A percentile compares a stretch with the other conserved stretches of the same genome.
These are phyloP conservation scores for Acanthurus tractus DNA, from an alignment of 2,797 vertebrate species.

Conservation along the genomic window DNA sequence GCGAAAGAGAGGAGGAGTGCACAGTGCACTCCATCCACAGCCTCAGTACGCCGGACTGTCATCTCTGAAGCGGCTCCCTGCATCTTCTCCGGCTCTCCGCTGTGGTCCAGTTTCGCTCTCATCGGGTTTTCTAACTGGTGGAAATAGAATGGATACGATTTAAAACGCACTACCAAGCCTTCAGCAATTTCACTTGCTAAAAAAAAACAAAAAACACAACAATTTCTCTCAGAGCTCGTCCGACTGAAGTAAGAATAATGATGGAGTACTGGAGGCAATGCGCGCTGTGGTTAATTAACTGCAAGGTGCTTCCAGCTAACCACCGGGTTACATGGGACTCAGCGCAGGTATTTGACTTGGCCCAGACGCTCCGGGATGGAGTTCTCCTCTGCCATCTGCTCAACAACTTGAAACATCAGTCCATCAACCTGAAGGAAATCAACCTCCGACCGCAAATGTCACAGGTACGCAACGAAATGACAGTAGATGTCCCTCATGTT, in stretches of 20 bases:
- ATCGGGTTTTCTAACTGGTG: conserved; percentile 1
- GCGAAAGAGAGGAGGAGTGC: conserved; percentile 43
- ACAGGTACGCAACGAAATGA: conserved; percentile 86
- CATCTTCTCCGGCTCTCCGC: conserved; percentile 30
- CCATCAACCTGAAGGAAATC: conserved; percentile 97
- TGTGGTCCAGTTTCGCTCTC: conserved; percentile 29
- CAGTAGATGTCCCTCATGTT: not conserved
- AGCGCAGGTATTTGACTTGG: conserved; percentile 96
- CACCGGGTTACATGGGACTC: conserved; percentile 96
- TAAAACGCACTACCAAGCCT: conserved; percentile 27
- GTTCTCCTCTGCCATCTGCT: conserved; percentile 96
- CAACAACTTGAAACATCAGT: conserved; percentile 92
- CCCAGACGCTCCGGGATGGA: conserved; percentile 95
- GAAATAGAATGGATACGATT: conserved; percentile 60
- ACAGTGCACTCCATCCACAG: conserved; percentile 65
- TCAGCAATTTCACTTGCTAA: conserved; percentile 11
- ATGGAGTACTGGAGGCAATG: conserved; percentile 98
- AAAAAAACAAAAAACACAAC: not conserved
- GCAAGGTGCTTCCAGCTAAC: conserved; percentile 94
- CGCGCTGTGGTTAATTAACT: conserved; percentile 94
- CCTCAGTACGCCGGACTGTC: conserved; percentile 62
- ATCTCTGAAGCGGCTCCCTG: conserved; percentile 51
- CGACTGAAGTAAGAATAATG: conserved; percentile 54
- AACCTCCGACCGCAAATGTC: conserved; percentile 98
- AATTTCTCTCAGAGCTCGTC: not conserved